Base-by-base conservation (phyloP, 2,888 invertebrate species). In the Meandrusa payeni region DNA sequence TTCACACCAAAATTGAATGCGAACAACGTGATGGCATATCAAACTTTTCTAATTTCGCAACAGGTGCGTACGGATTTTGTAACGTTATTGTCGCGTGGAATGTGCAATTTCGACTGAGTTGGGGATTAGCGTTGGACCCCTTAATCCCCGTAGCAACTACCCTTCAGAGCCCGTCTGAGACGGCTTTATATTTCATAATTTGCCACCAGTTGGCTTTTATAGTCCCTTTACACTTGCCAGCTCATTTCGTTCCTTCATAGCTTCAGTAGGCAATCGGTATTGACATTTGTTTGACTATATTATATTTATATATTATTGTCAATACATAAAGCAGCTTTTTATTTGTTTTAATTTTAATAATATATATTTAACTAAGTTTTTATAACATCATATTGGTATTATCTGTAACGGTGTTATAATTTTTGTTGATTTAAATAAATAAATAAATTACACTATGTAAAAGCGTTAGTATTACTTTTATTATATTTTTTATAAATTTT, bases 101-200 rank as follows among this genome's bases (percentile, higher is more conserved):
- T 57, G 55, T 51, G 54, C 51, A 52, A 57, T 57, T 57, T 52
- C 31, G 40, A 38, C 41, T 29, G 27, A 54, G 54, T 50, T 47
- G 43, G 54, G 52, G 57, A 57, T 57, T 57, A 57, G 52, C 49
- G 36, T 19, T 33, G 49, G 43, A 47, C 46, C 50, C 49, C 39
- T 40, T 53, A 54, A 51, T 54, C 54, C 51, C 34, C 34, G 49
- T 41, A 52, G 42, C 52, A 46, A 45, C 28, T 24, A 36, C 36
- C 24, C 32, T 13, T n/a, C 28, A 36, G 29, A 20, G 37, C 43
- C 45, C 47, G 12, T 31, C 42, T 36, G 46, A 52, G 50, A 53
- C 52, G 52, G 51, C 53, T 50, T 51, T 48, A 55, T 57, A 54
- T 52, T 54, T 57, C 54, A 55, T 57, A 57, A 54, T 45, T 48